Evolutionary conservation across 2,888 invertebrate genomes (phyloP).

Genomic region (Polydrusus pterygomalis): DNA sequence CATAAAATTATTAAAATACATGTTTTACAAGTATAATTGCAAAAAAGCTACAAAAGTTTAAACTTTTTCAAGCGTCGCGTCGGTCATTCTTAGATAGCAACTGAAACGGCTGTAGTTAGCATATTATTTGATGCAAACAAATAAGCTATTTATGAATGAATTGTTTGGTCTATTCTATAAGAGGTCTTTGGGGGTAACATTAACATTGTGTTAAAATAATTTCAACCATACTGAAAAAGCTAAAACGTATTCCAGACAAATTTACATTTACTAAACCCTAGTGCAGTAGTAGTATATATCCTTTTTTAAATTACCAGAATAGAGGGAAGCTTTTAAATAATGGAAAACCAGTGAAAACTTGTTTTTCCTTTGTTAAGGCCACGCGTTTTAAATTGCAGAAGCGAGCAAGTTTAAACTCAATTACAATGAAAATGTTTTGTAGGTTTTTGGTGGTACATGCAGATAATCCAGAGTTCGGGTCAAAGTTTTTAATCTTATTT

Average conservation of each 20-base stretch:
- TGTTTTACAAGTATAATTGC: no score
- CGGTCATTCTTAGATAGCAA: no score
- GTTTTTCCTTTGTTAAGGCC: slow-evolving; percentile 13
- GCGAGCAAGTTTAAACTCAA: slow-evolving; percentile 14
- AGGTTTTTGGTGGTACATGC: neutral
- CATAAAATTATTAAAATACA: no score
- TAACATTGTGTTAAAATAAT: no score
- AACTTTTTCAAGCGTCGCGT: no score
- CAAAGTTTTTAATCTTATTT: slow-evolving; percentile 1
- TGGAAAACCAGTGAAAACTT: slow-evolving; percentile 23
- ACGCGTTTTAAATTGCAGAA: neutral
- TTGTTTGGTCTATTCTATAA: no score
- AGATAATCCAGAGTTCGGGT: slow-evolving; percentile 5
- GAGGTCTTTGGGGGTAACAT: no score
- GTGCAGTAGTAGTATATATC: neutral
- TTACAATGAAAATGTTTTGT: slow-evolving; percentile 16
- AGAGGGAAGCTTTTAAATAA: slow-evolving; percentile 25
- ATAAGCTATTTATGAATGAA: no score
- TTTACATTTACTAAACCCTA: neutral
- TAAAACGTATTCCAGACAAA: neutral
- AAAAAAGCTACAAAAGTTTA: no score
- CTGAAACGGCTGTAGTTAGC: no score
- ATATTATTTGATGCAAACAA: no score
- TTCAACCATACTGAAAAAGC: neutral
- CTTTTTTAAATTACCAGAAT: slow-evolving; percentile 8